phyloP scores from a whole-genome alignment of 2,797 vertebrate species.

The Schizopygopsis malacanthus region DNA sequence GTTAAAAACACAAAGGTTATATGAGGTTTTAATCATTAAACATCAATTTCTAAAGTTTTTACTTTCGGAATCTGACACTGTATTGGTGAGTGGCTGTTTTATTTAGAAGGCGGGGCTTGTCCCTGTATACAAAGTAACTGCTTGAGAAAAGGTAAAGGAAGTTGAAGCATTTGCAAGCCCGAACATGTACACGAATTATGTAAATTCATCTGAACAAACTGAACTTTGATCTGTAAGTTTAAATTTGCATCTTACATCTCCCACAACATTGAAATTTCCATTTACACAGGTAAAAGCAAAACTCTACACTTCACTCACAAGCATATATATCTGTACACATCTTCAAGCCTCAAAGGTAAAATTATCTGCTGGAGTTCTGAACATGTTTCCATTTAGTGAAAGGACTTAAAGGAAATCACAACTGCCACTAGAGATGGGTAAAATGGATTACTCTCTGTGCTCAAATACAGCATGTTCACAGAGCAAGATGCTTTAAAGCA shows the following conservation, averaged over 20 bases:
- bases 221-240: neutral
- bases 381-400: conserved; percentile 61
- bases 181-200: neutral
- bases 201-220: conserved; percentile 23
- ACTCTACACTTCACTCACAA: conserved; percentile 3
- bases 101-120: neutral
- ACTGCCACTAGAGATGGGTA: conserved; percentile 54
- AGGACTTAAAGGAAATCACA: conserved; percentile 43
- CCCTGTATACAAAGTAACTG: neutral
- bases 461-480: conserved; percentile 57
- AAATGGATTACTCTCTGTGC: conserved; percentile 45
- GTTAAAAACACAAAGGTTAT: neutral
- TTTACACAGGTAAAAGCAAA: conserved; percentile 39
- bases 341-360: conserved; percentile 49
- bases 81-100: neutral
- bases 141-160: neutral
- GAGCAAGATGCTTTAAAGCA: conserved; percentile 48
- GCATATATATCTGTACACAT: conserved; percentile 38
- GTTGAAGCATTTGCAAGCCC: neutral
- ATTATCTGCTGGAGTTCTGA: conserved; percentile 61
- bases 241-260: neutral
- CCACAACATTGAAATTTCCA: neutral
- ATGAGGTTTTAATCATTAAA: neutral
- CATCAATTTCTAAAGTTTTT: too few relatives aligned
- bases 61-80: too few relatives aligned